phyloP scores from a whole-genome alignment of 2,888 invertebrate species.

The Amphimallon solstitiale region DNA sequence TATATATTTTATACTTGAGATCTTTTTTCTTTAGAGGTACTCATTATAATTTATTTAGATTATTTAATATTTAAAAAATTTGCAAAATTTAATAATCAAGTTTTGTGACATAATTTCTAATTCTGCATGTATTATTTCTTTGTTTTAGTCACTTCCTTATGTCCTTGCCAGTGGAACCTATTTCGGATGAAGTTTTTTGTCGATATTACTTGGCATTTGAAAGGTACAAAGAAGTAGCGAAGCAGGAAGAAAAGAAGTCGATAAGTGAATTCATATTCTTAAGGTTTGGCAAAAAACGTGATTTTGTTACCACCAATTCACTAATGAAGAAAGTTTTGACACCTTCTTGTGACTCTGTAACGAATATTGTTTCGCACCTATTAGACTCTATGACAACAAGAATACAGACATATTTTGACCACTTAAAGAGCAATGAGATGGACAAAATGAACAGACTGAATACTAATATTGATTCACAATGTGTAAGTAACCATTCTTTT shows the following conservation, averaged over 20 bases:
- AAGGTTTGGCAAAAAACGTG: constrained; percentile 46
- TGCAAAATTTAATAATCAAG: too few species aligned
- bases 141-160: constrained; percentile 49
- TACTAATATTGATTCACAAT: background rate
- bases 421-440: constrained; percentile 44
- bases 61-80: too few species aligned
- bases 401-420: constrained; percentile 48
- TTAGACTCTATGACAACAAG: constrained; percentile 35
- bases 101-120: too few species aligned
- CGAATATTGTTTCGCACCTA: constrained; percentile 44
- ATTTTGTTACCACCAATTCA: constrained; percentile 46
- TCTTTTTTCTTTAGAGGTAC: too few species aligned
- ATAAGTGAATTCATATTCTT: constrained; percentile 49
- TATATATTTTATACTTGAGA: background rate
- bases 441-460: constrained; percentile 6
- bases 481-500: constrained; percentile 34
- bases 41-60: too few species aligned
- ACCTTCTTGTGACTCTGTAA: constrained; percentile 42
- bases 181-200: constrained; percentile 51
- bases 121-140: background rate
- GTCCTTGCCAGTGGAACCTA: constrained; percentile 44
- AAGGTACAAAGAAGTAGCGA: constrained; percentile 50
- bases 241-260: constrained; percentile 37
- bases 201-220: constrained; percentile 52
- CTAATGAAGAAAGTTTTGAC: constrained; percentile 47